Conservation (phyloP, 2,797 vertebrate genomes). For the Sciurus vulgaris region DNA sequence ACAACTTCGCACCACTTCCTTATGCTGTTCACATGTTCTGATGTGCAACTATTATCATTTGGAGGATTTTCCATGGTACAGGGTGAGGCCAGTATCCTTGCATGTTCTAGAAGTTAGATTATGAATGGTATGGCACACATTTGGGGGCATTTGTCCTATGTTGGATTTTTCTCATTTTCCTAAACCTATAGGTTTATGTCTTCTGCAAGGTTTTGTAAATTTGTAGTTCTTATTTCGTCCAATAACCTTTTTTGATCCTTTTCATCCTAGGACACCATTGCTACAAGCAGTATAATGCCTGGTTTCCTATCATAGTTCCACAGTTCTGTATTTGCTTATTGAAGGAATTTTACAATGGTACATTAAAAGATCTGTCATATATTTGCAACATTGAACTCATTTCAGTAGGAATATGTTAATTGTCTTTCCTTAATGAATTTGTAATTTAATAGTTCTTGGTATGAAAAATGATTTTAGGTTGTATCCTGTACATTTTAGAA, state of each 20-base stretch:
- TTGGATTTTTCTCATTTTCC: background rate
- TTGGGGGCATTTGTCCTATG: no score
- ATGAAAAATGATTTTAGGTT: background rate
- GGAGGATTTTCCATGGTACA: background rate
- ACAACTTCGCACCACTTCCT: background rate
- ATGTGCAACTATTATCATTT: no score
- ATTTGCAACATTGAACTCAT: background rate
- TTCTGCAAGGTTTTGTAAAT: background rate
- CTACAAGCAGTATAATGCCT: background rate
- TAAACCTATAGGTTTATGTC: no score
- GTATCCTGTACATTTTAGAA: background rate
- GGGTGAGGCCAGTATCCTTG: background rate
- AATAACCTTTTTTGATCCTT: background rate
- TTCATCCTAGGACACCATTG: background rate
- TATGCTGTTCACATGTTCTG: no score
- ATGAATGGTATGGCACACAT: background rate
- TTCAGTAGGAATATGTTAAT: background rate
- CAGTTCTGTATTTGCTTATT: background rate
- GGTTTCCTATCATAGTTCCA: background rate
- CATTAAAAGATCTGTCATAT: background rate
- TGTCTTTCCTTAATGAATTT: background rate
- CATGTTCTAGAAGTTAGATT: background rate
- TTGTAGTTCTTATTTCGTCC: background rate
- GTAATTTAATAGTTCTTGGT: background rate
- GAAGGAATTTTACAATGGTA: background rate